Conservation (phyloP, 2,888 invertebrate species). For the Auanema freiburgensis region DNA sequence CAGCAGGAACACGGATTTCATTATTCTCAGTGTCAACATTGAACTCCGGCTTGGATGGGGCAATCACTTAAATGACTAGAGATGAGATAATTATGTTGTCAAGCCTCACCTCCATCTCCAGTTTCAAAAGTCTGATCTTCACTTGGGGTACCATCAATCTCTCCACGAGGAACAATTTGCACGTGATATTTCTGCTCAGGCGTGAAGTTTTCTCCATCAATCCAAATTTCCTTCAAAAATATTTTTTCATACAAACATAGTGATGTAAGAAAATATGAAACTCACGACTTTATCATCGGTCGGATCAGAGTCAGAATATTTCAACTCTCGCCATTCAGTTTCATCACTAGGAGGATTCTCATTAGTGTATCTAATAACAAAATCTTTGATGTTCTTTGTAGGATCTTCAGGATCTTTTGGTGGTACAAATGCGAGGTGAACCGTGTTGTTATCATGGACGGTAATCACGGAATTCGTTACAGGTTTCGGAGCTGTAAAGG, state of each 20-base stretch:
- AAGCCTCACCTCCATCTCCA: constrained; percentile 52
- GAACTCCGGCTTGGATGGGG: constrained; percentile 56
- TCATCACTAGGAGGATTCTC: constrained; percentile 59
- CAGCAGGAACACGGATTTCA: constrained; percentile 58
- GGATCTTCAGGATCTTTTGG: constrained; percentile 58
- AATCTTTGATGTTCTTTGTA: constrained; percentile 53
- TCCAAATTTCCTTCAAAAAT: constrained; percentile 29
- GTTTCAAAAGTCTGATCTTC: constrained; percentile 50
- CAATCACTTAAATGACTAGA: constrained; percentile 39
- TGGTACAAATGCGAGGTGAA: constrained; percentile 51
- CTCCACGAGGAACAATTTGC: constrained; percentile 58
- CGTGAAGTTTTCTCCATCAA: constrained; percentile 63
- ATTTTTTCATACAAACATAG: background rate
- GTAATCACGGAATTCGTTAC: constrained; percentile 31
- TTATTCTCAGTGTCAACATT: constrained; percentile 57
- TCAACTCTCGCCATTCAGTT: constrained; percentile 60
- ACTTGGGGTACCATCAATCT: constrained; percentile 55
- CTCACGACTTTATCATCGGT: constrained; percentile 33
- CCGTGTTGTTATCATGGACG: constrained; percentile 59
- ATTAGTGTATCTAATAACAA: constrained; percentile 58
- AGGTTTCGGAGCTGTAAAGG: constrained; percentile 38
- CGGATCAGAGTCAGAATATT: constrained; percentile 52
- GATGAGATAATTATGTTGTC: background rate
- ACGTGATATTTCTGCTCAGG: constrained; percentile 61
- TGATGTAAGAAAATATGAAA: background rate